Evolutionary conservation across 1,140 invertebrate species (phyloP).

Genomic region (Trissolcus basalis): DNA sequence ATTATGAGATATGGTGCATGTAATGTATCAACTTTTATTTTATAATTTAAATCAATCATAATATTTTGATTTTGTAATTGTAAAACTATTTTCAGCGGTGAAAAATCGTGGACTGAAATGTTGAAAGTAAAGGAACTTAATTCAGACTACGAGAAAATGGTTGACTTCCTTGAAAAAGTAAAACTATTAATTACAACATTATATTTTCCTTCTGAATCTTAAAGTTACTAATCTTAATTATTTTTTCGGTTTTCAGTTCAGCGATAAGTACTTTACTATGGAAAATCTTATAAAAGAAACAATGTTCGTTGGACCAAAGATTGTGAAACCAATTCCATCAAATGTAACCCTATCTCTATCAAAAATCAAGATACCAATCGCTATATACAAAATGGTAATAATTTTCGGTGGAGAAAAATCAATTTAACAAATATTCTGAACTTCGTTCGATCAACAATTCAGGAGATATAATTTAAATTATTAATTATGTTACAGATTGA

Average conservation of each 20-base stretch:
- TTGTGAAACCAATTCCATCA: conserved; percentile 17
- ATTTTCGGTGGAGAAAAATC: neutral
- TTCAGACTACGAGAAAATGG: too few relatives aligned
- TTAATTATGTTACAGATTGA: conserved; percentile 9
- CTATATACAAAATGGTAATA: conserved; percentile 29
- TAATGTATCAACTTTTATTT: neutral
- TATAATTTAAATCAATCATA: too few relatives aligned
- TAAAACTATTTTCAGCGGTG: too few relatives aligned
- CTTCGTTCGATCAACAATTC: too few relatives aligned
- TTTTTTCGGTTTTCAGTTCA: neutral
- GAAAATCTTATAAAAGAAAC: conserved; percentile 15
- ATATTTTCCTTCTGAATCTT: neutral
- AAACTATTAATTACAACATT: too few relatives aligned
- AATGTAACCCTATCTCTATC: conserved; percentile 20
- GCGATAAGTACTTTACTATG: conserved; percentile 10
- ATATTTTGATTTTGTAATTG: too few relatives aligned
- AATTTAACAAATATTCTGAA: neutral
- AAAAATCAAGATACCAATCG: conserved; percentile 22
- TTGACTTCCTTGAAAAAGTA: too few relatives aligned
- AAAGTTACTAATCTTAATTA: neutral
- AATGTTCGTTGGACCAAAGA: conserved; percentile 18
- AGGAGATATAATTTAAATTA: neutral
- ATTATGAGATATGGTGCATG: neutral
- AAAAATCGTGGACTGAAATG: too few relatives aligned
- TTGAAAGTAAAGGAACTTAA: too few relatives aligned